Percentiles rank a stretch among this genome's conserved stretches.
Conservation (phyloP, 2,113 vertebrate species). For the Marmota monax region DNA sequence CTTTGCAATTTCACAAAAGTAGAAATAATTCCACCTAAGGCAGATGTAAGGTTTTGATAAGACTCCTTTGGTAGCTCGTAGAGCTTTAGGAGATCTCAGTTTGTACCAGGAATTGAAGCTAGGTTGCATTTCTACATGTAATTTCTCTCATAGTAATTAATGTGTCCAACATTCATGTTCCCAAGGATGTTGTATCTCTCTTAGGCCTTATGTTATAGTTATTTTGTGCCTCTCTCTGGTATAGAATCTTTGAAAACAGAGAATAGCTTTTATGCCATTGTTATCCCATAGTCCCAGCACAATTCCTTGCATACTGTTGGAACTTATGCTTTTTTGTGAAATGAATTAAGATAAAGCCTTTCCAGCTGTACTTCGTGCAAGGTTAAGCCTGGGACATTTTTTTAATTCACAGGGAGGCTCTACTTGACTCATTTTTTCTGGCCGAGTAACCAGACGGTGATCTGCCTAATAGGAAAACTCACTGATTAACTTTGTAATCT, state of each 20-base stretch:
- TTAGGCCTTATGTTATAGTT: slow-evolving; percentile 31
- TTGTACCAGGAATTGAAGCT: background rate
- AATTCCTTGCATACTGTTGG: background rate
- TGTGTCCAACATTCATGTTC: slow-evolving; percentile 29
- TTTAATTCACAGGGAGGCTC: slow-evolving; percentile 17
- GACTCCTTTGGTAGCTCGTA: background rate
- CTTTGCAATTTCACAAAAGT: slow-evolving; percentile 47
- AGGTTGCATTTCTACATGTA: slow-evolving; percentile 25
- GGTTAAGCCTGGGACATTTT: background rate
- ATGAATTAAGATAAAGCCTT: slow-evolving; percentile 28
- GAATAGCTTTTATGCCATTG: background rate
- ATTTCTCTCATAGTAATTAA: slow-evolving; percentile 20
- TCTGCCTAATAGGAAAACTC: slow-evolving; percentile 33
- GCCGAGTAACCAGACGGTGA: slow-evolving; percentile 46
- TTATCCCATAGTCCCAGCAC: background rate
- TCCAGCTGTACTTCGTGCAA: slow-evolving; percentile 32
- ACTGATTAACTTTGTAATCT: slow-evolving; percentile 47
- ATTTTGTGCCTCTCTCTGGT: slow-evolving; percentile 23
- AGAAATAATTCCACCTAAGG: slow-evolving; percentile 18
- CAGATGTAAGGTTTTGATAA: slow-evolving; percentile 22
- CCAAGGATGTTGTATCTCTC: background rate
- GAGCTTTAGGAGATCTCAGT: slow-evolving; percentile 5
- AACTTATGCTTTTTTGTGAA: background rate
- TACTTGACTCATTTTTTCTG: slow-evolving; percentile 37
- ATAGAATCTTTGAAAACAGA: slow-evolving; percentile 40